Evolutionary conservation across 2,113 vertebrate species (phyloP), one percentile per base, ranked within the genome.

Genomic region (Xiphophorus hellerii): DNA sequence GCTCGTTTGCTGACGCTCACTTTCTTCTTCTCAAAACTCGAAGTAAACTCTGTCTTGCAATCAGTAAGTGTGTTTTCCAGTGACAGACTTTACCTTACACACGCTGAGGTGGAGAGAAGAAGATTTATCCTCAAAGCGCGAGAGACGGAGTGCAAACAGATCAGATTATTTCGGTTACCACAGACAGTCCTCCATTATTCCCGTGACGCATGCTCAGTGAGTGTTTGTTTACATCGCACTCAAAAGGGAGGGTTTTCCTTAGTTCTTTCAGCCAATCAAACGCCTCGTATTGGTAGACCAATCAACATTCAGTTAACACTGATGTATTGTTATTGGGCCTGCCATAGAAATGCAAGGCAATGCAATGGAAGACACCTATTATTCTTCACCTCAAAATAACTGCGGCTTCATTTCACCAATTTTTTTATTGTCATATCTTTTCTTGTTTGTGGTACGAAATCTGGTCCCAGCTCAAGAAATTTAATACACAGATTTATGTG

Each of bases 161-260:
- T 78, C 86, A 77, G 68, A 84, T 89, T 84, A 89, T 78, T 74
- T 28, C 84, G 70, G 77, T 60, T 76, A 82, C 77, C 79, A 85
- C 88, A 89, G 80, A 89, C 80, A 78, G 87, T 91, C 92, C 88
- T 92, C 94, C 94, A 95, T 95, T 94, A 89, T 78, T 91, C 37
- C 82, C 78, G 69, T 74, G 69, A 84, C 94, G 93, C 95, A 95
- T 90, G 95, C 93, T 62, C 90, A 93, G 84, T 92, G 28, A 77
- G 69, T 67, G 60, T 89, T 91, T 95, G 91, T 95, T 95, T 94
- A 95, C 93, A 93, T 81, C 62, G 48, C 61, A 66, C 62, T 44
- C 48, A 62, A 62, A 30, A 70, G 67, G 91, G 92, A 51, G 89
- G 93, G 87, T 84, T 77, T 82, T 66, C 67, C 51, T 11, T 17